Evolutionary conservation across 2,888 invertebrate species (phyloP).

Genomic region (Chironomus riparius): DNA sequence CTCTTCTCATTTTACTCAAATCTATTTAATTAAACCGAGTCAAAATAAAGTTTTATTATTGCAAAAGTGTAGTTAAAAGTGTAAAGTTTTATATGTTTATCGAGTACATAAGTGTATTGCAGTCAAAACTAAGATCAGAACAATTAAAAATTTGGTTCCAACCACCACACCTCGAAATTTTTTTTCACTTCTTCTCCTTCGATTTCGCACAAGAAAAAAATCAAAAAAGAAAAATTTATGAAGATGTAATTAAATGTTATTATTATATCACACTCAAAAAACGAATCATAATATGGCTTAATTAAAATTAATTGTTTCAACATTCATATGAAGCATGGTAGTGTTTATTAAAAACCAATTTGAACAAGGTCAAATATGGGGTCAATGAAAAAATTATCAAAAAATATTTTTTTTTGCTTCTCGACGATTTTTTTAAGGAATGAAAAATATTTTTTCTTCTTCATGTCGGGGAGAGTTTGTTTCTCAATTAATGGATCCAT

Average conservation of each 20-base stretch:
- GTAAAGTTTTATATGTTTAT: background rate
- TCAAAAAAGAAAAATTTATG: background rate
- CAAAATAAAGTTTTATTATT: background rate
- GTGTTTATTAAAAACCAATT: conserved; percentile 19
- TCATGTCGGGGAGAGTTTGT: background rate
- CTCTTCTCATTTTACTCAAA: conserved; percentile 1
- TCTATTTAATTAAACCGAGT: conserved; percentile 2
- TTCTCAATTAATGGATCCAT: background rate
- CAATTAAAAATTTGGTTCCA: background rate
- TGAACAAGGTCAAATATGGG: conserved; percentile 19
- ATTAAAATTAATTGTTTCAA: background rate
- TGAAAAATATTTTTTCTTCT: background rate
- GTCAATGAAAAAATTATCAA: conserved; percentile 27
- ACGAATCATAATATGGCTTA: background rate
- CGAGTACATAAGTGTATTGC: background rate
- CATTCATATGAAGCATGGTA: background rate
- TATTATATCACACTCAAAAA: background rate
- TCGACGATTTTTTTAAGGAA: background rate
- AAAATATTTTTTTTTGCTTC: background rate
- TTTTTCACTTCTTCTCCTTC: background rate
- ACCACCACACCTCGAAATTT: conserved; percentile 26
- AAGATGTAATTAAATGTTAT: conserved; percentile 1
- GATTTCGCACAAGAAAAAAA: background rate
- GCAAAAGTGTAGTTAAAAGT: background rate
- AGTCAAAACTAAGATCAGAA: background rate